Evolutionary conservation across 2,888 invertebrate genomes (phyloP), one percentile per base, ranked within the genome.

Genomic region (Chrysolina americana): DNA sequence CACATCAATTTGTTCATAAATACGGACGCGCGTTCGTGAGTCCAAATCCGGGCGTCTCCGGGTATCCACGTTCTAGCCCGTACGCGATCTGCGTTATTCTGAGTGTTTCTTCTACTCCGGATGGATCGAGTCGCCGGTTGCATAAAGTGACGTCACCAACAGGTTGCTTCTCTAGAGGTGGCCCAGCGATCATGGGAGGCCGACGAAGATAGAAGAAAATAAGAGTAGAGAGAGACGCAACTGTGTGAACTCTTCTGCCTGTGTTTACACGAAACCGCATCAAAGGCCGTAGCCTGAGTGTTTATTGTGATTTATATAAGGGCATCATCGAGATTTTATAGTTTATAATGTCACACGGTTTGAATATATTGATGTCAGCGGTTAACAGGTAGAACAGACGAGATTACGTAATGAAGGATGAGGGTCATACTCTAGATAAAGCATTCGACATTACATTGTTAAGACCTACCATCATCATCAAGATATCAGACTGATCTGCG

Each of bases 81-180:
- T 65, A 66, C 70, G 72, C 74, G 71, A 70, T 72, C 74, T 53
- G 70, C 70, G 56, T 69, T 68, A 56, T 71, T 76, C 76, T 78
- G 75, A 48, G n/a, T n/a, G 68, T 62, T 75, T 75, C 77, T 74
- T 73, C 68, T 68, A 41, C 66, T 50, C 47, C 66, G 64, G 65
- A 50, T 66, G 65, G 68, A 73, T 73, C 72, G 68, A 63, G 72
- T 71, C 71, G 73, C 76, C 79, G 77, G 77, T 75, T 73, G 76
- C 75, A 75, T 74, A 71, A 76, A 75, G 79, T 86, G 86, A 86
- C 86, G 86, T 86, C 86, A 86, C 83, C 83, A 84, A 85, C 86
- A 85, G 86, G 86, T 85, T 84, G 84, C 78, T 81, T 80, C 69
- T 83, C 82, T 83, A 79, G 84, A 83, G 86, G 86, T 85, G 86